Conservation (phyloP, 1,140 invertebrate species). For the Drosophila jambulina region DNA sequence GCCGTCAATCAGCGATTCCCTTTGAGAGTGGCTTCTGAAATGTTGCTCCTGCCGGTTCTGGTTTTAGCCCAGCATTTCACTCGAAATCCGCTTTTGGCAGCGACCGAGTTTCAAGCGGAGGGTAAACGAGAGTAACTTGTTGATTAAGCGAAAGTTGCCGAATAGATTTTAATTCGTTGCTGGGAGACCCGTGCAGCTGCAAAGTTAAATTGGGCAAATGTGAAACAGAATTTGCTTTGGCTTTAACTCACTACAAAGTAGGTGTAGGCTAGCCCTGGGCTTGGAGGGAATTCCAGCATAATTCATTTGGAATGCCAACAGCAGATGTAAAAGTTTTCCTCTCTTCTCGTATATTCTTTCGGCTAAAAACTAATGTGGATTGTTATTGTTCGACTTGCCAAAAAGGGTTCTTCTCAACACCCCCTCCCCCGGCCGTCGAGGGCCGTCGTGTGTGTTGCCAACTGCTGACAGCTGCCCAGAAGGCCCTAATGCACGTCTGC, state of each 20-base stretch:
- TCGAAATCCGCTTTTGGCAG: conserved; percentile 31
- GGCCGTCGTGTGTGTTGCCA: conserved; percentile 38
- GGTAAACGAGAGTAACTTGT: conserved; percentile 28
- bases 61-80: conserved; percentile 10
- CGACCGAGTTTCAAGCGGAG: conserved; percentile 8
- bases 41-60: conserved; percentile 11
- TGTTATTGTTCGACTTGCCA: conserved; percentile 51
- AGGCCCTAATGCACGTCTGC: conserved; percentile 38
- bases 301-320: conserved; percentile 45
- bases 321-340: conserved; percentile 55
- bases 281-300: conserved; percentile 27
- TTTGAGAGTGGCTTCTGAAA: conserved; percentile 25
- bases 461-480: conserved; percentile 63
- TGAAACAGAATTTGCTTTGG: conserved; percentile 11
- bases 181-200: conserved; percentile 13
- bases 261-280: conserved; percentile 19
- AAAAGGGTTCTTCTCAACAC: conserved; percentile 42
- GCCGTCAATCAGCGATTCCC: conserved; percentile 54
- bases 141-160: conserved; percentile 43
- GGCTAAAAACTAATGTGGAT: conserved; percentile 49
- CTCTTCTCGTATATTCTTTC: conserved; percentile 32
- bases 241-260: conserved; percentile 12
- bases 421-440: not conserved
- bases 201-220: conserved; percentile 45
- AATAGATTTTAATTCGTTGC: conserved; percentile 33